Evolutionary conservation across 2,888 invertebrate genomes (phyloP).

Genomic region (Eilema depressum): DNA sequence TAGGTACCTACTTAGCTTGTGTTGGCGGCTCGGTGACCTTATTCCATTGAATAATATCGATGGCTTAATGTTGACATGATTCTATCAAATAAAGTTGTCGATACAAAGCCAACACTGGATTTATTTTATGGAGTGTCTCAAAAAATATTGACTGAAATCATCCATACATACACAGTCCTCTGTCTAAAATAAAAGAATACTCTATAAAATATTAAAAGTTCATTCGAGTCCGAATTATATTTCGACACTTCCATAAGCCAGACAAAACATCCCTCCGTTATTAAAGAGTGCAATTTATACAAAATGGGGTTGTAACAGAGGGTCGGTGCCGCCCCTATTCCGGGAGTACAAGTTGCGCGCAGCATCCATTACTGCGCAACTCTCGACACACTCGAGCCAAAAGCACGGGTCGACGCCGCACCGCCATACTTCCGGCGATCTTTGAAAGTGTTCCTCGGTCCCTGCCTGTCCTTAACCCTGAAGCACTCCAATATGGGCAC

Average conservation of each 20-base stretch:
- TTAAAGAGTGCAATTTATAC: slow-evolving; percentile 71
- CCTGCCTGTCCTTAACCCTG: slow-evolving; percentile 69
- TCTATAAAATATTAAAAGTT: slow-evolving; percentile 39
- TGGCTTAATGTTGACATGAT: not conserved
- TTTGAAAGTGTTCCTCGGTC: slow-evolving; percentile 62
- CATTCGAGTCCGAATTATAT: slow-evolving; percentile 47
- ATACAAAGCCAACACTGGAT: not conserved
- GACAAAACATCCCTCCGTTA: slow-evolving; percentile 72
- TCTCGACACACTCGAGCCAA: slow-evolving; percentile 72
- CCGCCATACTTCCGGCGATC: slow-evolving; percentile 77
- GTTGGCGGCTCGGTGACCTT: not conserved
- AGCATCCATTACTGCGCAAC: slow-evolving; percentile 85
- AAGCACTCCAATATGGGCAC: slow-evolving; percentile 63
- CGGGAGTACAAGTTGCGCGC: slow-evolving; percentile 67
- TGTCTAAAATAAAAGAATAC: not conserved
- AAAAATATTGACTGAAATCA: not conserved
- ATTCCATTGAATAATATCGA: not conserved
- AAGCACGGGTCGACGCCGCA: slow-evolving; percentile 72
- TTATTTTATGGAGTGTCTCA: not conserved
- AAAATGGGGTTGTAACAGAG: slow-evolving; percentile 72
- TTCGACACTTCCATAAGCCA: slow-evolving; percentile 53
- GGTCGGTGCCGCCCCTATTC: slow-evolving; percentile 79
- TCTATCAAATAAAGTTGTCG: not conserved
- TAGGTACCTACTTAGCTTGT: not conserved
- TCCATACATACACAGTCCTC: not conserved